Conservation (phyloP, 2,113 vertebrate genomes). For the Laticauda laticaudata region DNA sequence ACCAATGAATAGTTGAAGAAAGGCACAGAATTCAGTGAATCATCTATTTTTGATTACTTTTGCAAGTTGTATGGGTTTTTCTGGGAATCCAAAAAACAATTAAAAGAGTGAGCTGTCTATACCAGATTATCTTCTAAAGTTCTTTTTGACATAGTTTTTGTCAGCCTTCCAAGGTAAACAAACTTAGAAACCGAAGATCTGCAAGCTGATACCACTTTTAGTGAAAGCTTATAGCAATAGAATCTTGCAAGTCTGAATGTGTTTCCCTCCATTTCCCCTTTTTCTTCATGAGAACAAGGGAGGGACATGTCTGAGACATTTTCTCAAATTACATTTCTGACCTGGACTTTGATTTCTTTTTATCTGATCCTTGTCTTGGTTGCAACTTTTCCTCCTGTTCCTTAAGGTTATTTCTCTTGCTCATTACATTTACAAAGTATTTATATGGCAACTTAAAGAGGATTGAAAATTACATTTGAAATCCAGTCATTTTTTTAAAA, state of each 20-base stretch:
- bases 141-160: not conserved
- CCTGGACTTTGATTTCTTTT: not conserved
- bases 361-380: not conserved
- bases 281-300: not conserved
- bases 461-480: not conserved
- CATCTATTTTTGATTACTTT: not conserved
- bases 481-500: not conserved
- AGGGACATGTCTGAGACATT: not conserved
- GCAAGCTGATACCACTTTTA: not conserved
- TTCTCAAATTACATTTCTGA: not conserved
- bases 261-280: not conserved
- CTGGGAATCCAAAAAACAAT: not conserved
- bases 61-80: not conserved
- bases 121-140: not conserved
- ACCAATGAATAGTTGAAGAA: not conserved
- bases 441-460: not conserved
- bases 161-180: not conserved
- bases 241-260: not conserved
- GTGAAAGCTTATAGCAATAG: not conserved
- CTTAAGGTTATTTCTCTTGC: not conserved
- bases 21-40: not conserved
- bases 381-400: not conserved
- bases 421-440: not conserved
- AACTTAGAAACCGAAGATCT: not conserved
- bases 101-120: not conserved